Percentiles rank a stretch among this genome's conserved stretches.
Evolutionary conservation across 2,888 invertebrate genomes (phyloP).

Genomic region (Sabatieria punctata): DNA sequence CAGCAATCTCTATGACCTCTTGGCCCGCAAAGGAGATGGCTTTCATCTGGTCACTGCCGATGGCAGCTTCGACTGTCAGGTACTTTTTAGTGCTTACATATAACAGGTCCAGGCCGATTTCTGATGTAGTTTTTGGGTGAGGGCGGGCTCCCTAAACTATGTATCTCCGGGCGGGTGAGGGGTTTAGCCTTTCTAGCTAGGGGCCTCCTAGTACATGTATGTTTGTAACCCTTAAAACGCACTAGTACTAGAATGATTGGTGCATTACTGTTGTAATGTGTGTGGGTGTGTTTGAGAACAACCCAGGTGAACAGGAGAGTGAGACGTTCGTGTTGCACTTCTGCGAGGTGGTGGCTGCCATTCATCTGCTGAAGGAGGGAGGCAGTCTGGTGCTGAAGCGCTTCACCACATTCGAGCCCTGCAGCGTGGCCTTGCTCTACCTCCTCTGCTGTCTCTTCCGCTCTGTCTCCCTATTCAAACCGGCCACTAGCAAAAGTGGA

Average conservation of each 20-base stretch:
- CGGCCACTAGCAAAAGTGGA: constrained; percentile 76
- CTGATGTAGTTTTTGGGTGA: no score
- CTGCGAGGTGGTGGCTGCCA: constrained; percentile 61
- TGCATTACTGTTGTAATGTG: neutral
- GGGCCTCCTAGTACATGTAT: no score
- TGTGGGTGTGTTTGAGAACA: constrained; percentile 30
- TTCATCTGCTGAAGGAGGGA: constrained; percentile 49
- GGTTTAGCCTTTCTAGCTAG: no score
- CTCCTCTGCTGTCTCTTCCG: constrained; percentile 51
- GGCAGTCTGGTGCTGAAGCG: constrained; percentile 69
- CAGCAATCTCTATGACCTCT: constrained; percentile 49
- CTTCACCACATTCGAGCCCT: constrained; percentile 70
- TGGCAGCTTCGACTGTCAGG: constrained; percentile 73
- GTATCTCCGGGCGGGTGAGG: no score
- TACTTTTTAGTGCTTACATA: no score
- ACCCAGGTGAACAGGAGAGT: constrained; percentile 70
- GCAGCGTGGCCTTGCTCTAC: constrained; percentile 60
- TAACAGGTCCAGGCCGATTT: no score
- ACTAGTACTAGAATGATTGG: no score
- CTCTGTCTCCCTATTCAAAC: constrained; percentile 60
- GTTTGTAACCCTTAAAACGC: no score
- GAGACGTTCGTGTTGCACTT: constrained; percentile 59
- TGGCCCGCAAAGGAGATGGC: neutral
- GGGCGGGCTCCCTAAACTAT: no score
- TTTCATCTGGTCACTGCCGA: constrained; percentile 55